Percentiles rank a stretch among this genome's conserved stretches.
phyloP scores from a whole-genome alignment of 2,113 vertebrate species.

The Ptychochromis oligacanthus region DNA sequence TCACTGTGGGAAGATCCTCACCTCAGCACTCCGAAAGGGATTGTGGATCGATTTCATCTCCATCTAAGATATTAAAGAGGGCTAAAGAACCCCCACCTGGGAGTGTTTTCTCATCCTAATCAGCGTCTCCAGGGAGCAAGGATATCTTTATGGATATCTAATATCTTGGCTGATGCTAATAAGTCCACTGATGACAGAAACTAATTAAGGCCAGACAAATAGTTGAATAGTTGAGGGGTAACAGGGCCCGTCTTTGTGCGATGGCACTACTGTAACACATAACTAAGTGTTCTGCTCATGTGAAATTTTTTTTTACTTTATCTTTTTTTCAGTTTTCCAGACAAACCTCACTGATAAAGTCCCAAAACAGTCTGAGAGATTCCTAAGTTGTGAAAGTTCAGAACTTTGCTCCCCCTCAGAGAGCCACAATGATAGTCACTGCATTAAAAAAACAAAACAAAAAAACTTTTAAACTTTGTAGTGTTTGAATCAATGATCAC shows the following conservation, averaged over 20 bases:
- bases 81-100: constrained; percentile 45
- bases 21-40: constrained; percentile 47
- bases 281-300: neutral
- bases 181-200: constrained; percentile 33
- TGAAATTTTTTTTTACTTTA: no score
- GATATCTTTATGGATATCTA: constrained; percentile 33
- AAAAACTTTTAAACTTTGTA: no score
- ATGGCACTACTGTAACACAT: constrained; percentile 10
- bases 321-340: neutral
- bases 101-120: constrained; percentile 45
- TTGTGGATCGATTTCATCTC: constrained; percentile 64
- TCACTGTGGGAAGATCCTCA: constrained; percentile 71
- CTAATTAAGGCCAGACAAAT: constrained; percentile 46
- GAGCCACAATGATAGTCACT: neutral
- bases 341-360: neutral
- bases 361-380: neutral
- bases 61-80: constrained; percentile 67
- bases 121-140: constrained; percentile 9
- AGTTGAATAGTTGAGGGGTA: constrained; percentile 17
- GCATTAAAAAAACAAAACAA: neutral
- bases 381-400: neutral
- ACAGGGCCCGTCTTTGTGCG: constrained; percentile 5
- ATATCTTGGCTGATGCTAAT: constrained; percentile 48
- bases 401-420: neutral
- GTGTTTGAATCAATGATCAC: no score